phyloP scores from a whole-genome alignment of 1,140 invertebrate genomes.

The Heliconius hewitsoni region DNA sequence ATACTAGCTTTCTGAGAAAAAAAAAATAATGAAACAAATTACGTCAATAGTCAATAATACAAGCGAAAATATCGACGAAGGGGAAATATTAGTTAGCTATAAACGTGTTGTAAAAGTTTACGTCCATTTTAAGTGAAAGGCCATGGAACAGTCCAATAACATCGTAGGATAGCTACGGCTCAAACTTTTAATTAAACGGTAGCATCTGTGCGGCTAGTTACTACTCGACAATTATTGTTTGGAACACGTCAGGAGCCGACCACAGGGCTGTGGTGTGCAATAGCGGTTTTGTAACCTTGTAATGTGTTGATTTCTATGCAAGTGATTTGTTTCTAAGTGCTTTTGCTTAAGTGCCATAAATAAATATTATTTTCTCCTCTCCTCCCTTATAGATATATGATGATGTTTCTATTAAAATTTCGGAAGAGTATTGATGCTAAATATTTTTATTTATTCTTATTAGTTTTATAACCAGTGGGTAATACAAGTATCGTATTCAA shows the following conservation, averaged over 20 bases:
- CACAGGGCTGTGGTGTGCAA: background rate
- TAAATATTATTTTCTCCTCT: too few species aligned
- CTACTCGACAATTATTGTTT: constrained; percentile 68
- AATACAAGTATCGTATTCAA: too few species aligned
- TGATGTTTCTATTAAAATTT: too few species aligned
- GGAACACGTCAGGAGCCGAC: constrained; percentile 22
- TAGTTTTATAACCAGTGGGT: too few species aligned
- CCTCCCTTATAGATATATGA: too few species aligned
- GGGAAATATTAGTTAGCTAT: background rate
- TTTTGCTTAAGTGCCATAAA: too few species aligned
- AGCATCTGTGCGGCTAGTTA: constrained; percentile 65
- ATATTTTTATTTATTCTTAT: too few species aligned
- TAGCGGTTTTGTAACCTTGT: background rate
- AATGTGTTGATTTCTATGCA: too few species aligned
- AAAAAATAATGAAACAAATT: too few species aligned
- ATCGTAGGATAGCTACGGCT: constrained; percentile 59
- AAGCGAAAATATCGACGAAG: background rate
- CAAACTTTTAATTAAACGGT: constrained; percentile 76
- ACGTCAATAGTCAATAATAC: background rate
- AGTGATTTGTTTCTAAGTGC: too few species aligned
- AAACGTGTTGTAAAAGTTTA: constrained; percentile 45
- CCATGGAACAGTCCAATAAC: constrained; percentile 58
- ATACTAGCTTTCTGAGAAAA: too few species aligned
- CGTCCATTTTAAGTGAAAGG: constrained; percentile 30
- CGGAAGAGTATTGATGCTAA: too few species aligned